These are phyloP conservation scores for Lucifuga dentata DNA, from an alignment of 2,113 vertebrate species.

Conservation along the genomic window DNA sequence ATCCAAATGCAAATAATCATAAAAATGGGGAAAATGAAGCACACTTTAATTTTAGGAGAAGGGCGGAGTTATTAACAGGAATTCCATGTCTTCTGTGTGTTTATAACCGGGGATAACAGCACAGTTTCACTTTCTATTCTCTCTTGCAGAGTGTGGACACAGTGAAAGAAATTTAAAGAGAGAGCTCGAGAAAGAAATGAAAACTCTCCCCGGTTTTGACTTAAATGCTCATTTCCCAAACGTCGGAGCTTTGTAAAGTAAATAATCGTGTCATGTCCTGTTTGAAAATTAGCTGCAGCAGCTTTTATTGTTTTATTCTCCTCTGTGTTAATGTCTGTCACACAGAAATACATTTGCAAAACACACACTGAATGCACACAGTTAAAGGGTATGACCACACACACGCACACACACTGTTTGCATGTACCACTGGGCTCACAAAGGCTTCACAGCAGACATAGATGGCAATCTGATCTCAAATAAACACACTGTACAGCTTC, in stretches of 20 bases:
- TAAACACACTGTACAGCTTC: slow-evolving; percentile 64
- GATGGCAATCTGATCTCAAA: slow-evolving; percentile 63
- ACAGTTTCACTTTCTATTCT: too few relatives aligned
- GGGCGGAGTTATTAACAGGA: too few relatives aligned
- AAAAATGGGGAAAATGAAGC: too few relatives aligned
- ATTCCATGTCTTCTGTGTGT: too few relatives aligned
- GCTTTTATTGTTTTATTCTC: slow-evolving; percentile 12
- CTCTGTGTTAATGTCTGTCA: slow-evolving; percentile 17
- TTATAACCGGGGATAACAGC: too few relatives aligned
- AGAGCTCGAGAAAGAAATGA: too few relatives aligned
- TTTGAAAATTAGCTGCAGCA: slow-evolving; percentile 20
- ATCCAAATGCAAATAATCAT: too few relatives aligned
- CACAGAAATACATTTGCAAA: slow-evolving; percentile 15
- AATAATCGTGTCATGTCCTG: background rate
- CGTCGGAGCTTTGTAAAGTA: too few relatives aligned
- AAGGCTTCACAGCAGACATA: slow-evolving; percentile 47
- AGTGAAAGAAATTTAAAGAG: too few relatives aligned
- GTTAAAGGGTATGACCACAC: slow-evolving; percentile 10
- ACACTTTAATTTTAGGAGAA: too few relatives aligned
- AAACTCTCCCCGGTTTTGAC: too few relatives aligned
- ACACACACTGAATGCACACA: slow-evolving; percentile 20
- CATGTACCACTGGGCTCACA: slow-evolving; percentile 10
- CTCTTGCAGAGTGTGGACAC: too few relatives aligned
- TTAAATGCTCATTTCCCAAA: background rate
- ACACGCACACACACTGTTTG: slow-evolving; percentile 39